Conservation (phyloP, 2,888 invertebrate species). For the Saturnia japonica region DNA sequence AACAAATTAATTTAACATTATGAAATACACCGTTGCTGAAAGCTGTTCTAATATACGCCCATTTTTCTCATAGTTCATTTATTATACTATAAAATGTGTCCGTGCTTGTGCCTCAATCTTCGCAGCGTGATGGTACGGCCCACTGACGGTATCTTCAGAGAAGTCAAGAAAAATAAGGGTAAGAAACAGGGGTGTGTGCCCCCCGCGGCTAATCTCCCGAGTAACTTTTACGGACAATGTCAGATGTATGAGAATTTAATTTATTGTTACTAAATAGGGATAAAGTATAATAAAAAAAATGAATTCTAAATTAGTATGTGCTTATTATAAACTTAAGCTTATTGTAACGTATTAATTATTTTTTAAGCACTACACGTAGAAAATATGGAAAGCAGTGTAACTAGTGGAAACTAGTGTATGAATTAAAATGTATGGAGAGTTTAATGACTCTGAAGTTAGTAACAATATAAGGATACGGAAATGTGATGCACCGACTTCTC, state of each 20-base stretch:
- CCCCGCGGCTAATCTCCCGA: constrained; percentile 12
- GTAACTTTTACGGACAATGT: constrained; percentile 14
- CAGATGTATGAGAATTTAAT: constrained; percentile 10
- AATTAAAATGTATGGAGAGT: no score
- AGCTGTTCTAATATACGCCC: constrained; percentile 9
- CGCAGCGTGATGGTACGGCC: constrained; percentile 14
- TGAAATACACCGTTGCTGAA: neutral
- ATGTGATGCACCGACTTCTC: neutral
- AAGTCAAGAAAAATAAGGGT: neutral
- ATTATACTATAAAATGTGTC: neutral
- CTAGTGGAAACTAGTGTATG: no score
- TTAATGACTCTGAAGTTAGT: neutral
- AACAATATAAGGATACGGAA: neutral
- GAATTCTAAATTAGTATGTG: neutral
- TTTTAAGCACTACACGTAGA: no score
- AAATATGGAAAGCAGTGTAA: no score
- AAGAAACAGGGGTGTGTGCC: constrained; percentile 3
- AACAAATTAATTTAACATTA: constrained; percentile 5
- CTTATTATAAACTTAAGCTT: neutral
- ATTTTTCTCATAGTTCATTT: neutral
- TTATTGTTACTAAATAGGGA: constrained; percentile 11
- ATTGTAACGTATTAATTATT: no score
- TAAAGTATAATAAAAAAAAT: neutral
- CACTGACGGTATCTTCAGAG: constrained; percentile 2
- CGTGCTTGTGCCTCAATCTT: constrained; percentile 13